Conservation (phyloP, 2,797 vertebrate genomes). For the Acestrorhynchus altus region DNA sequence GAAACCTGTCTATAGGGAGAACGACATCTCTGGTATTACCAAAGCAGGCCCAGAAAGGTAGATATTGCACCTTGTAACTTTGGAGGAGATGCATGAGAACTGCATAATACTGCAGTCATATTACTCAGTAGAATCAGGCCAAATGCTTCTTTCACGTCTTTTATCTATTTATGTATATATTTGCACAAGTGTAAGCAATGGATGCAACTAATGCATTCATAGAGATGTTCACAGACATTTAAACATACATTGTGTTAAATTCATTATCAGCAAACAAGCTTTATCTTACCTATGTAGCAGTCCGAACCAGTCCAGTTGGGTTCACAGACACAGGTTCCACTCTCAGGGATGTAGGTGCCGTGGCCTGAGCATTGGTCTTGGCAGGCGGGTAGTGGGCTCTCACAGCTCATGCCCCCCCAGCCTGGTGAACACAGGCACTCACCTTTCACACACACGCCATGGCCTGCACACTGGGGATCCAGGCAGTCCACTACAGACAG, state of each 20-base stretch:
- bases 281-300: conserved; percentile 81
- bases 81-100: no score
- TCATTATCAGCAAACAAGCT: neutral
- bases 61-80: no score
- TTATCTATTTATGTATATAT: no score
- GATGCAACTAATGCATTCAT: no score
- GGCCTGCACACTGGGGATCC: conserved; percentile 83
- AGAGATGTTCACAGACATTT: no score
- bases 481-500: conserved; percentile 79
- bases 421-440: conserved; percentile 85
- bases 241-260: neutral
- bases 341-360: conserved; percentile 79
- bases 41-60: no score
- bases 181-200: no score
- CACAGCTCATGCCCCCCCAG: conserved; percentile 84
- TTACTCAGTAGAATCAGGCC: no score
- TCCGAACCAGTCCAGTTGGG: conserved; percentile 84
- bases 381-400: conserved; percentile 80
- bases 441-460: conserved; percentile 84
- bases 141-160: no score
- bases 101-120: no score
- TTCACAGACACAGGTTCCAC: conserved; percentile 82
- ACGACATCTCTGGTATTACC: no score
- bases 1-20: no score
- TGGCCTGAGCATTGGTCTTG: conserved; percentile 87